A percentile compares a stretch with the other conserved stretches of the same genome.
Evolutionary conservation across 2,797 vertebrate species (phyloP).

Genomic region (Chanos chanos): DNA sequence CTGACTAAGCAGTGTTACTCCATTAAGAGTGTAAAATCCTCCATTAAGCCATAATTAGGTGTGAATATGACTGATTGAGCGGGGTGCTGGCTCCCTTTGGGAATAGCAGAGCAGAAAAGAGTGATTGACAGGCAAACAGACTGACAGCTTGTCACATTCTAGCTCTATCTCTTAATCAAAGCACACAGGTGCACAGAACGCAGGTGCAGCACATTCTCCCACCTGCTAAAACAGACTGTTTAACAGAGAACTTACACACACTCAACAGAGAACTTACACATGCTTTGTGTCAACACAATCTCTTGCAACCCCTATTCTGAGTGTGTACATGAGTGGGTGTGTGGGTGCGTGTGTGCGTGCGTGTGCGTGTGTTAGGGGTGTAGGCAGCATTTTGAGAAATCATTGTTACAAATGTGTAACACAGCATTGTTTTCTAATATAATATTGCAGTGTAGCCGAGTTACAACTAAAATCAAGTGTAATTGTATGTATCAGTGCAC

Average conservation of each 20-base stretch:
- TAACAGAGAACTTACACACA: conserved; percentile 1
- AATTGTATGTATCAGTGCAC: no score
- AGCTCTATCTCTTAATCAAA: conserved; percentile 44
- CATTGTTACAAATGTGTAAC: no score
- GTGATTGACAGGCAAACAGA: conserved; percentile 45
- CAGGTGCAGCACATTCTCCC: conserved; percentile 27
- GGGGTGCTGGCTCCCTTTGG: conserved; percentile 21
- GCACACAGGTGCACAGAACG: conserved; percentile 31
- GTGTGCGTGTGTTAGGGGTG: no score
- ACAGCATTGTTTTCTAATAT: no score
- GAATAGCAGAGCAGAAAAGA: conserved; percentile 15
- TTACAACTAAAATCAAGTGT: no score
- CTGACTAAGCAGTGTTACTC: neutral
- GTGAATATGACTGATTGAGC: conserved; percentile 37
- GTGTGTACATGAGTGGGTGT: no score
- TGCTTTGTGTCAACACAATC: no score
- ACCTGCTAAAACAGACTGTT: neutral
- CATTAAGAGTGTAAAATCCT: conserved; percentile 40
- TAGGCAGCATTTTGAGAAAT: no score
- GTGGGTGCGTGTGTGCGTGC: no score
- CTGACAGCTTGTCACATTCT: conserved; percentile 43
- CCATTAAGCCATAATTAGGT: conserved; percentile 44
- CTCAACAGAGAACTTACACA: neutral
- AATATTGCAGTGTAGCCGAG: no score
- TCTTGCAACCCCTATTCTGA: no score